Percentiles rank a stretch among this genome's conserved stretches.
Conservation (phyloP, 2,113 vertebrate genomes). For the Lampris incognitus region DNA sequence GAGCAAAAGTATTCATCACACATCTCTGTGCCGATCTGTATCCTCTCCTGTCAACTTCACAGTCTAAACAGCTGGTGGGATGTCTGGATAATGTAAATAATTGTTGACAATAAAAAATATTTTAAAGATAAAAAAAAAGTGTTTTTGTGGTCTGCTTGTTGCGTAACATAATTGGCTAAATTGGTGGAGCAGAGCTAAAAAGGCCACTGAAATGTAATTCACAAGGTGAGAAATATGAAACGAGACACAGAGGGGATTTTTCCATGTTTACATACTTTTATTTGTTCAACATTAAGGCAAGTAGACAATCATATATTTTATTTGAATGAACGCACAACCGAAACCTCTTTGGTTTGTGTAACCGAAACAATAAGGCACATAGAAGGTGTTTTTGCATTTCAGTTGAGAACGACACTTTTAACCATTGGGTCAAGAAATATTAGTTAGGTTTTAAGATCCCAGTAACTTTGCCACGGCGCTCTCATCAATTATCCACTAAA, state of each 20-base stretch:
- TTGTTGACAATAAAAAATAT: constrained; percentile 71
- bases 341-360: constrained; percentile 73
- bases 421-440: constrained; percentile 8
- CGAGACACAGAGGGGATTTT: too few species aligned
- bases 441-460: constrained; percentile 23
- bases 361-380: constrained; percentile 74
- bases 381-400: constrained; percentile 46
- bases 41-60: constrained; percentile 29
- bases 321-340: constrained; percentile 67
- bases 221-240: neutral
- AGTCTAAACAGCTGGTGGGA: constrained; percentile 28
- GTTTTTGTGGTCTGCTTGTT: neutral
- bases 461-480: constrained; percentile 42
- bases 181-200: neutral
- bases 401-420: constrained; percentile 11
- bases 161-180: neutral
- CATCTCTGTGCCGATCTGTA: constrained; percentile 31
- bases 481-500: constrained; percentile 29
- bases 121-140: constrained; percentile 27
- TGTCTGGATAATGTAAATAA: constrained; percentile 78
- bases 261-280: constrained; percentile 26
- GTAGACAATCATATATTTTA: constrained; percentile 65
- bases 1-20: too few species aligned
- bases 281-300: constrained; percentile 70
- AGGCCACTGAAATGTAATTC: too few species aligned